Evolutionary conservation across 2,888 invertebrate species (phyloP).

Genomic region (Pyralis farinalis): DNA sequence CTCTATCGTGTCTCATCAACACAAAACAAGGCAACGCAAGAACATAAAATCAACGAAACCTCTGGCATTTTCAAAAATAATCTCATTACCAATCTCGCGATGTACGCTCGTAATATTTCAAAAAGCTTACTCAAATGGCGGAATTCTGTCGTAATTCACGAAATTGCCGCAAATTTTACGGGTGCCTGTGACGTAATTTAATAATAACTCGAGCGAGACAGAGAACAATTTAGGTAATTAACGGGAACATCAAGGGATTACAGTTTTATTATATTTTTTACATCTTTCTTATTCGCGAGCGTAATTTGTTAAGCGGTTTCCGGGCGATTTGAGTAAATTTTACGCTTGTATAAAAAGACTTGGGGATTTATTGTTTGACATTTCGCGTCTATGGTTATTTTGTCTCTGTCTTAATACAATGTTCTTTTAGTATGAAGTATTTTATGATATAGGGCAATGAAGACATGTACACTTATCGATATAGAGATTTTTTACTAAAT

Average conservation of each 20-base stretch:
- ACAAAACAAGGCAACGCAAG: too few species aligned
- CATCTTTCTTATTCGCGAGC: neutral
- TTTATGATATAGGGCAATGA: too few species aligned
- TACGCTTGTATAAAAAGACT: neutral
- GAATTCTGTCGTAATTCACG: conserved; percentile 22
- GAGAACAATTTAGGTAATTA: conserved; percentile 29
- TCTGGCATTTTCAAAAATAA: conserved; percentile 12
- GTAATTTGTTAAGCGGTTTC: neutral
- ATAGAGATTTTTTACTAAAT: too few species aligned
- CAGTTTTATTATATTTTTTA: conserved; percentile 18
- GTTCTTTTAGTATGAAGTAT: too few species aligned
- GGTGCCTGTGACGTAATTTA: conserved; percentile 28
- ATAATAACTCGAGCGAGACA: conserved; percentile 33
- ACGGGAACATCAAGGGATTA: conserved; percentile 24
- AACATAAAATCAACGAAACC: too few species aligned
- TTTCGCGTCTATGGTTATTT: neutral
- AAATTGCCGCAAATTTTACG: conserved; percentile 34
- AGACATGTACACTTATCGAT: too few species aligned
- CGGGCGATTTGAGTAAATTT: neutral
- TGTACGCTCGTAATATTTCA: conserved; percentile 21
- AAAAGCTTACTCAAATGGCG: conserved; percentile 21
- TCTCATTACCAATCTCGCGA: conserved; percentile 26
- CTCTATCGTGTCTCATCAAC: too few species aligned
- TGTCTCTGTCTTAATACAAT: too few species aligned
- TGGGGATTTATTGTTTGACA: neutral